phyloP scores from a whole-genome alignment of 2,113 vertebrate genomes.

The Hymenochirus boettgeri region DNA sequence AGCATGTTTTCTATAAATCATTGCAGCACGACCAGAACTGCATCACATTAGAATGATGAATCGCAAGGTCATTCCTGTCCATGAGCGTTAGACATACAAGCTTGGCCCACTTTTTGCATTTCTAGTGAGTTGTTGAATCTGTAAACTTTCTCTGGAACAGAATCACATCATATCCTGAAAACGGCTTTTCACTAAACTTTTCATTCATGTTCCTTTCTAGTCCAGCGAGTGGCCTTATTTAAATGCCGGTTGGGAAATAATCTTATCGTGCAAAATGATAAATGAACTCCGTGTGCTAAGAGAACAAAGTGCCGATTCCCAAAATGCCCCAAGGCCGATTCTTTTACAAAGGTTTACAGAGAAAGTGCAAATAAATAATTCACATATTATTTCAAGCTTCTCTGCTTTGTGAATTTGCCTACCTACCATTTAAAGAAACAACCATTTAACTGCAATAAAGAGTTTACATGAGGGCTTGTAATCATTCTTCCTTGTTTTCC shows the following conservation, averaged over 20 bases:
- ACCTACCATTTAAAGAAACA: too few relatives aligned
- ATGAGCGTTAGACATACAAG: not conserved
- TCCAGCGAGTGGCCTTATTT: not conserved
- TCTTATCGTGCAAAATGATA: conserved; percentile 27
- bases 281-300: not conserved
- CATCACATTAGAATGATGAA: conserved; percentile 42
- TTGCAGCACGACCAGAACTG: conserved; percentile 44
- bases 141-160: conserved; percentile 34
- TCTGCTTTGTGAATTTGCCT: too few relatives aligned
- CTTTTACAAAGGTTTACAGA: conserved; percentile 31
- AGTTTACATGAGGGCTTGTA: too few relatives aligned
- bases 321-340: conserved; percentile 20
- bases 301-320: not conserved
- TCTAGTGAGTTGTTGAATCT: not conserved
- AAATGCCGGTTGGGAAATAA: not conserved
- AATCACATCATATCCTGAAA: not conserved
- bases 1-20: conserved; percentile 45
- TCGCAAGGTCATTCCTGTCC: conserved; percentile 37
- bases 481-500: too few relatives aligned
- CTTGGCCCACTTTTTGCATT: not conserved
- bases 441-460: too few relatives aligned
- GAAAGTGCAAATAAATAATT: conserved; percentile 28
- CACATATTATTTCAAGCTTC: conserved; percentile 13
- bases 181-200: not conserved
- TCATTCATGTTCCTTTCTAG: not conserved